Evolutionary conservation across 2,888 invertebrate species (phyloP).

Genomic region (Gymnoscelis rufifasciata): DNA sequence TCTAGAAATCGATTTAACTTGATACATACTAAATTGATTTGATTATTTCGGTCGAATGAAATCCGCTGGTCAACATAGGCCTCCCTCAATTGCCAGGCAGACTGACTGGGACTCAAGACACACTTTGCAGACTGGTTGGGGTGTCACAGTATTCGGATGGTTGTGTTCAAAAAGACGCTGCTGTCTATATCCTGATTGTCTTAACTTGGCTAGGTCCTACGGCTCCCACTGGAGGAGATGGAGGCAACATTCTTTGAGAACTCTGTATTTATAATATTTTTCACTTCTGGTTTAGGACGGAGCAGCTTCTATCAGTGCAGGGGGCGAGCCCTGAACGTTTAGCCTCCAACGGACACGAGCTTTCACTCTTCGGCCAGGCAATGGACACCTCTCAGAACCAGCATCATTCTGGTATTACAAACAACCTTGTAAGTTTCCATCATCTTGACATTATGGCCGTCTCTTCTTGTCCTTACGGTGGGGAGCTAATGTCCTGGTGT

Average conservation of each 20-base stretch:
- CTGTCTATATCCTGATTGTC: too few species aligned
- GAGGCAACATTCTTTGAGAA: too few species aligned
- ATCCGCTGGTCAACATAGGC: too few species aligned
- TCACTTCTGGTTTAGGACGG: constrained; percentile 66
- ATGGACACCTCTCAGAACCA: constrained; percentile 85
- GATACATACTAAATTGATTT: too few species aligned
- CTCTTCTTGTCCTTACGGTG: neutral
- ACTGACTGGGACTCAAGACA: too few species aligned
- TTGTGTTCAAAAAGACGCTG: too few species aligned
- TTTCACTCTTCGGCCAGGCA: constrained; percentile 87
- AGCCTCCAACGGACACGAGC: constrained; percentile 81
- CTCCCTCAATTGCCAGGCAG: too few species aligned
- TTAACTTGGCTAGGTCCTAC: too few species aligned
- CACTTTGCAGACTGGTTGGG: too few species aligned
- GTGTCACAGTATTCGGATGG: too few species aligned
- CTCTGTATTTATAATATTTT: constrained; percentile 47
- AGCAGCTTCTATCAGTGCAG: constrained; percentile 63
- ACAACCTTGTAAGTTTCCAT: constrained; percentile 61
- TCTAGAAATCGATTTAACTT: neutral
- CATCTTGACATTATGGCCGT: neutral
- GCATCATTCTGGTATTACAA: constrained; percentile 75
- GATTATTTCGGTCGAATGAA: too few species aligned
- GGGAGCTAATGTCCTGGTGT: neutral
- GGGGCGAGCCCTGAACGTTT: constrained; percentile 80
- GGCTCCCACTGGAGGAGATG: too few species aligned